Evolutionary conservation across 1,140 invertebrate genomes (phyloP), one percentile per base, ranked within the genome.

Genomic region (Gryllus bimaculatus): DNA sequence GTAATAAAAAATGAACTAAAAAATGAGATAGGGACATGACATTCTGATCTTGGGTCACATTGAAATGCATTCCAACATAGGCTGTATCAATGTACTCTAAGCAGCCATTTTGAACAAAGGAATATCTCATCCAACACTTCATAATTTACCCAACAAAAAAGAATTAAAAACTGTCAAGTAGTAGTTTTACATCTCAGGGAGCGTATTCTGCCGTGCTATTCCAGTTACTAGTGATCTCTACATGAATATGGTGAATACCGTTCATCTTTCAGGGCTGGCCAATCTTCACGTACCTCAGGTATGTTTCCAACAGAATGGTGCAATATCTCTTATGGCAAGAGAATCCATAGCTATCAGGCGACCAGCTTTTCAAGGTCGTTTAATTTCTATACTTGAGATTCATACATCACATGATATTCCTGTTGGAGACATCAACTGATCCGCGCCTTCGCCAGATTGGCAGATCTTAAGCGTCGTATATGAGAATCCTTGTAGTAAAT

Each of bases 401-500:
- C n/a, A n/a, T n/a, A n/a, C n/a, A n/a, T n/a, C n/a, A n/a, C n/a
- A n/a, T n/a, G n/a, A n/a, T n/a, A n/a, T n/a, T n/a, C n/a, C n/a
- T n/a, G n/a, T n/a, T n/a, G n/a, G n/a, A 76, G 66, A 73, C 6
- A 49, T 82, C 47, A 75, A 75, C 47, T 84, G 81, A 78, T 80
- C 82, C 48, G 78, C 80, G 21, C 74, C 80, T 47, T 83, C 82
- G n/a, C 82, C 78, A 74, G 82, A 84, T 80, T 76, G 75, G 75
- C 15, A 21, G 21, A 76, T 18, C 75, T 76, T 13, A 76, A 76
- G 75, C 13, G 21, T 7, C 75, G 75, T 3, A 76, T 76, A 76
- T 7, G 75, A 76, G 21, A 3, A 15, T 13, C 75, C 39, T 13
- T 76, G 75, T 7, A 4, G 75, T 3, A 7, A 76, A 76, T 76